These are phyloP conservation scores for Myzus persicae DNA, from an alignment of 1,140 invertebrate genomes.

Conservation along the genomic window DNA sequence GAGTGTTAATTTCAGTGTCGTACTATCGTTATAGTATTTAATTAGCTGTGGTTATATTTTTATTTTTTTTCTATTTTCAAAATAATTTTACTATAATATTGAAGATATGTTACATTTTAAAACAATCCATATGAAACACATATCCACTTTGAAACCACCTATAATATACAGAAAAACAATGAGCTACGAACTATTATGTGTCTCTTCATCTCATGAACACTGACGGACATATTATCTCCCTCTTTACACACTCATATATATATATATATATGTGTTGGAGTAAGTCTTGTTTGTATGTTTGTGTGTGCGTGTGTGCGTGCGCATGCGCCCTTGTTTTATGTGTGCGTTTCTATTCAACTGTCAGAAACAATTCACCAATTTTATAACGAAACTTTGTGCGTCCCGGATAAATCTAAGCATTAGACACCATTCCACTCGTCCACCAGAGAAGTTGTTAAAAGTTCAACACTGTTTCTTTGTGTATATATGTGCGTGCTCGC, in stretches of 20 bases:
- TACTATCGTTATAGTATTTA: neutral
- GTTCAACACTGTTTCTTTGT: conserved; percentile 52
- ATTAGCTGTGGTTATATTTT: neutral
- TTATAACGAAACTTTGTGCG: conserved; percentile 51
- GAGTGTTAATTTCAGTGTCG: neutral
- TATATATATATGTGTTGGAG: neutral
- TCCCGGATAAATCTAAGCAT: conserved; percentile 39
- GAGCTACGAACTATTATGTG: neutral
- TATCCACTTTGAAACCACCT: neutral
- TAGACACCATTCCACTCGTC: conserved; percentile 23
- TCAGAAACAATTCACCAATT: conserved; percentile 56
- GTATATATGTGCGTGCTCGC: neutral
- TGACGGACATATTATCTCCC: neutral
- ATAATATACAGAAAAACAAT: neutral
- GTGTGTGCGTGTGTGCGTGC: no score
- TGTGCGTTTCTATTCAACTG: conserved; percentile 39
- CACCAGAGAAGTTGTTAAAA: conserved; percentile 32
- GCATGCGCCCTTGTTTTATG: neutral
- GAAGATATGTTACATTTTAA: neutral
- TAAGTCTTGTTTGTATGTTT: neutral
- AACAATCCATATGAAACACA: neutral
- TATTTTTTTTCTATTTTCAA: neutral
- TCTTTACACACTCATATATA: neutral
- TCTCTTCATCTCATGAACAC: neutral
- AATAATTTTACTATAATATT: neutral